phyloP scores from a whole-genome alignment of 2,797 vertebrate genomes.

The Cygnus olor region DNA sequence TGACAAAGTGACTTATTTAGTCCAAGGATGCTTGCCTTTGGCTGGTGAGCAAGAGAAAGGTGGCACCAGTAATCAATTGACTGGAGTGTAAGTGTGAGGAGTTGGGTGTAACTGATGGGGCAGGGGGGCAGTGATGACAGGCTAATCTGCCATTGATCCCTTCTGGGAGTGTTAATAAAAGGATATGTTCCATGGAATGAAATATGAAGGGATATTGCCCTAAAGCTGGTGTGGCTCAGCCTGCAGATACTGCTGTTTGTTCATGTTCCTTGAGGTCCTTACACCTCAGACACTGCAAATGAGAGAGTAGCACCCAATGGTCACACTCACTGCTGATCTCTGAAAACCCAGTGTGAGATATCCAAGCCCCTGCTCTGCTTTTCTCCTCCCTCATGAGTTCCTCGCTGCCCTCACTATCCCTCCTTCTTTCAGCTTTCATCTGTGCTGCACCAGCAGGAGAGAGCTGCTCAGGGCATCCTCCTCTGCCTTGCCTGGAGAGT shows the following conservation, averaged over 20 bases:
- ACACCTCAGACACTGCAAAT: neutral
- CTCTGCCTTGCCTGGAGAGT: neutral
- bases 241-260: neutral
- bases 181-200: neutral
- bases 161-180: neutral
- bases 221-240: neutral
- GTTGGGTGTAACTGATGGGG: neutral
- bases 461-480: neutral
- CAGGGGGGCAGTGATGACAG: neutral
- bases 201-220: neutral
- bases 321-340: accelerated
- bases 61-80: neutral
- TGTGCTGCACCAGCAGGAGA: neutral
- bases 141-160: neutral
- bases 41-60: neutral
- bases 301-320: neutral
- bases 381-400: neutral
- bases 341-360: neutral
- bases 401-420: accelerated
- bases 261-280: neutral
- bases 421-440: neutral
- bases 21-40: neutral
- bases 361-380: neutral
- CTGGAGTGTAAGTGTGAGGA: neutral
- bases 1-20: neutral